Percentiles rank a stretch among this genome's conserved stretches.
These are phyloP conservation scores for Drosophila longiperda DNA, from an alignment of 2,888 invertebrate species.

Conservation along the genomic window DNA sequence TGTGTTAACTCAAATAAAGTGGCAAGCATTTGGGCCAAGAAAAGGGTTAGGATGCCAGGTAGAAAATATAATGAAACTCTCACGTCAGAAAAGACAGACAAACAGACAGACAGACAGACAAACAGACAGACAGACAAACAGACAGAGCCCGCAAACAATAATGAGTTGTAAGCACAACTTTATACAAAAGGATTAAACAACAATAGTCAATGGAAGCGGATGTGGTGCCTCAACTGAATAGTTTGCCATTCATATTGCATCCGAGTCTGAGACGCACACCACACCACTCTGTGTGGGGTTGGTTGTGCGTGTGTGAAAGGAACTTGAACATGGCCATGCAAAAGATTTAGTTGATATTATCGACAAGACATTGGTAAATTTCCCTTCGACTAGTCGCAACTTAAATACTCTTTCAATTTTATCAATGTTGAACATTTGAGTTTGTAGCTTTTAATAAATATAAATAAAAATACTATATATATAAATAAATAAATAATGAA, in stretches of 20 bases:
- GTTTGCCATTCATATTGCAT: conserved; percentile 44
- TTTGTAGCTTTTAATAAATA: too few relatives aligned
- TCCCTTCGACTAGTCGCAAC: background rate
- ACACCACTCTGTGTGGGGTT: background rate
- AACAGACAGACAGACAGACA: conserved; percentile 7
- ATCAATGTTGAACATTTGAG: background rate
- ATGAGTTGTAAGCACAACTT: conserved; percentile 78
- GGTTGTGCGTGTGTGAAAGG: conserved; percentile 23
- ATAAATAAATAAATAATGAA: too few relatives aligned
- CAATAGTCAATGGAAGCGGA: conserved; percentile 63
- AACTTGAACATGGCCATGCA: conserved; percentile 43
- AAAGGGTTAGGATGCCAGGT: conserved; percentile 10
- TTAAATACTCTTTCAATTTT: conserved; percentile 16
- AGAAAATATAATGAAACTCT: conserved; percentile 7
- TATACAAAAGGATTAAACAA: conserved; percentile 77
- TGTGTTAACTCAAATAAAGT: conserved; percentile 55
- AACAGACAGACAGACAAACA: background rate
- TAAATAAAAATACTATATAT: too few relatives aligned
- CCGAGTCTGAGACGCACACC: background rate
- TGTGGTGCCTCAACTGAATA: conserved; percentile 50
- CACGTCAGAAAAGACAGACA: conserved; percentile 10
- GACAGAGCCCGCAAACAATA: conserved; percentile 59
- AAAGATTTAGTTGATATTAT: conserved; percentile 77
- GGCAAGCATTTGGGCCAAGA: background rate
- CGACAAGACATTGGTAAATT: conserved; percentile 35